These are phyloP conservation scores for Callorhinus ursinus DNA, from an alignment of 2,113 vertebrate genomes.

Conservation along the genomic window DNA sequence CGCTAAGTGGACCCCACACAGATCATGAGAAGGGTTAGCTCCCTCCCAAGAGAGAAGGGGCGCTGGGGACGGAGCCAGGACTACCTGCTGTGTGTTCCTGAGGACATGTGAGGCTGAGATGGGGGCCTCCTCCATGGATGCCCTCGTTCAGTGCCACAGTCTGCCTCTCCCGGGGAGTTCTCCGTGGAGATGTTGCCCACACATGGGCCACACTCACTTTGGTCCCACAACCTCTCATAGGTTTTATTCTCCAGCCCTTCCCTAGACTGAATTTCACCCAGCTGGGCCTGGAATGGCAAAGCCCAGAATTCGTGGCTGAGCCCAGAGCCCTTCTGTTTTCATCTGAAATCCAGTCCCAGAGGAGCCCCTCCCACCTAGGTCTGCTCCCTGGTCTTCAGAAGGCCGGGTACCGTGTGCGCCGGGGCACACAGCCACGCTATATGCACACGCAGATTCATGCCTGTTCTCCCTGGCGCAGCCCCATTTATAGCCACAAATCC, in stretches of 20 bases:
- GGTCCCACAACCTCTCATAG: neutral
- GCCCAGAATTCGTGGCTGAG: neutral
- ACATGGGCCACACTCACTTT: neutral
- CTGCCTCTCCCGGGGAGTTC: neutral
- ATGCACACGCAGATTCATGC: fast-evolving
- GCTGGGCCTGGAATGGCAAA: neutral
- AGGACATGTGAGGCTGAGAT: neutral
- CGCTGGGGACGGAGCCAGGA: neutral
- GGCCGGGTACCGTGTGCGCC: fast-evolving
- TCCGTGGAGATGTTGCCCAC: neutral
- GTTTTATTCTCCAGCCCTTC: neutral
- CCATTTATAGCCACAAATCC: neutral
- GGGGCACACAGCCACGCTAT: fast-evolving
- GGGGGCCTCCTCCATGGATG: no score
- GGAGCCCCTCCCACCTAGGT: neutral
- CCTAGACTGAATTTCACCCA: neutral
- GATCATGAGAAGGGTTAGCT: no score
- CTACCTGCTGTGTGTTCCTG: neutral
- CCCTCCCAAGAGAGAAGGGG: no score
- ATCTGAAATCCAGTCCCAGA: neutral
- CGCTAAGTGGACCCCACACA: no score
- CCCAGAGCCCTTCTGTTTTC: neutral
- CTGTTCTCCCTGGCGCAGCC: neutral
- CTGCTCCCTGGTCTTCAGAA: neutral
- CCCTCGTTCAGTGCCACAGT: neutral